These are phyloP conservation scores for Acropora tenuis DNA, from an alignment of 64 coral and sea anemone species.

Conservation along the genomic window DNA sequence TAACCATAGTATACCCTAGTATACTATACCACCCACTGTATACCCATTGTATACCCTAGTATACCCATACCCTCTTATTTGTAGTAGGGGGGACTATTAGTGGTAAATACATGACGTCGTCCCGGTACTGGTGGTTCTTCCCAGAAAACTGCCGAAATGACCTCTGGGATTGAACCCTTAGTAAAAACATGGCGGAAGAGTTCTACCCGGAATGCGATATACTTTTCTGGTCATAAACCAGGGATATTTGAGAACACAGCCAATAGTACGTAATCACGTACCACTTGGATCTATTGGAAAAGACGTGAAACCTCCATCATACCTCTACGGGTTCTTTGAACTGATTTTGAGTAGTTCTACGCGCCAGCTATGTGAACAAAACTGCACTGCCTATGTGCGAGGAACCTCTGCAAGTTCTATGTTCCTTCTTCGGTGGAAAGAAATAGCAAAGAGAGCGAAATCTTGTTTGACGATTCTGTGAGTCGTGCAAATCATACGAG, in stretches of 20 bases:
- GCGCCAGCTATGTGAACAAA: background rate
- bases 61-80: too few species aligned
- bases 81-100: too few species aligned
- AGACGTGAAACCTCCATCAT: background rate
- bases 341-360: too few species aligned
- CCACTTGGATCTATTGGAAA: background rate
- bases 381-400: background rate
- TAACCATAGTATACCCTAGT: too few species aligned
- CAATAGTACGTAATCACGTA: background rate
- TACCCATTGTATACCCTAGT: too few species aligned
- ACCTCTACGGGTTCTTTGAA: background rate
- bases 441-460: background rate
- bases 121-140: too few species aligned
- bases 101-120: too few species aligned
- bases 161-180: background rate
- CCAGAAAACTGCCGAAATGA: background rate
- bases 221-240: background rate
- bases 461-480: background rate
- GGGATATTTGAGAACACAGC: background rate
- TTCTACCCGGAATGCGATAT: background rate
- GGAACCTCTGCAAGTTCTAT: background rate
- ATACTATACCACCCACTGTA: too few species aligned
- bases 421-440: too few species aligned
- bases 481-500: slow-evolving; percentile 12
- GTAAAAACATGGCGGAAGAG: slow-evolving; percentile 33